These are phyloP conservation scores for Erythrocercus mccallii DNA, from an alignment of 2,113 vertebrate species.

Conservation along the genomic window DNA sequence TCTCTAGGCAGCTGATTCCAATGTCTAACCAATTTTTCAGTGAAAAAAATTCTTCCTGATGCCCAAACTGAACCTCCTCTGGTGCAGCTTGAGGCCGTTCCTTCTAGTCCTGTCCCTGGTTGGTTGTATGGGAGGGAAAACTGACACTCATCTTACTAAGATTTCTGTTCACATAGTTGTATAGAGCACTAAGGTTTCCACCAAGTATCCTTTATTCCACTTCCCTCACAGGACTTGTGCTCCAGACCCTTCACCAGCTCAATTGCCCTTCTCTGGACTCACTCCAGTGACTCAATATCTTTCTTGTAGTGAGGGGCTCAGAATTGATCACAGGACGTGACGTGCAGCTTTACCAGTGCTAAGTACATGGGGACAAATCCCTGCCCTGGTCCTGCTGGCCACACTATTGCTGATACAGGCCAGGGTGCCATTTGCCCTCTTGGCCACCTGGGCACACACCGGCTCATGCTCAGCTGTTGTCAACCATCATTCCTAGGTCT, in stretches of 20 bases:
- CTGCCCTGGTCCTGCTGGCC: neutral
- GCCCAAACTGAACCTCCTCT: neutral
- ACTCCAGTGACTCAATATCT: neutral
- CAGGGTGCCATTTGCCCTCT: neutral
- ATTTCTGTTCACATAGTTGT: neutral
- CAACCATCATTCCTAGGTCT: neutral
- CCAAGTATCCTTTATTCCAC: neutral
- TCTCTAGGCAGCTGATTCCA: neutral
- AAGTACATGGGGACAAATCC: fast-evolving
- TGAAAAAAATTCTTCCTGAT: neutral
- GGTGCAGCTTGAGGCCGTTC: neutral
- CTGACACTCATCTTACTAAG: fast-evolving
- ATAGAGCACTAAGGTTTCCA: neutral
- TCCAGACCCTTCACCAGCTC: neutral
- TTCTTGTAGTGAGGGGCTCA: neutral
- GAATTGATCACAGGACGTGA: neutral
- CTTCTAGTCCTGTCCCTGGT: neutral
- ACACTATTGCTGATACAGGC: neutral
- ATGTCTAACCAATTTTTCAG: neutral
- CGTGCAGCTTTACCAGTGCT: neutral
- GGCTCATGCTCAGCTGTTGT: neutral
- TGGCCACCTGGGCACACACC: no score
- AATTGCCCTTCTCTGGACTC: neutral
- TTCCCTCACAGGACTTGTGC: fast-evolving
- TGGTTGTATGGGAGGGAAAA: neutral